A percentile compares a stretch with the other conserved stretches of the same genome.
Conservation (phyloP, 1,140 invertebrate genomes). For the Berghia stephanieae region DNA sequence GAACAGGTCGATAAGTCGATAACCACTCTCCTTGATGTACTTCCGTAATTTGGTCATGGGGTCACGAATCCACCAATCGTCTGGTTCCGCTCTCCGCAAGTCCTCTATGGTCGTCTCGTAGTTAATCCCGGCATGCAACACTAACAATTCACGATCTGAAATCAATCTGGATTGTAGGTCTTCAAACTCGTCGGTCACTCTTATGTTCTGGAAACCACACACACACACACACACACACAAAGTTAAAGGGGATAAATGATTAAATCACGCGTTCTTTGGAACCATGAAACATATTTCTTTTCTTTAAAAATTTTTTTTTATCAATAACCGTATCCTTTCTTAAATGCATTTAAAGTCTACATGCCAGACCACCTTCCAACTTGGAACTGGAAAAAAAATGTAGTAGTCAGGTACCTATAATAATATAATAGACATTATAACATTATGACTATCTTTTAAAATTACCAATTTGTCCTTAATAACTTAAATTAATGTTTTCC, state of each 20-base stretch:
- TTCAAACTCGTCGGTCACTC: conserved; percentile 54
- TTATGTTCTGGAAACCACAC: conserved; percentile 47
- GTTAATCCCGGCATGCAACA: conserved; percentile 44
- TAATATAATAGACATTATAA: too few species aligned
- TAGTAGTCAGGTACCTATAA: too few species aligned
- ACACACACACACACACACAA: too few species aligned
- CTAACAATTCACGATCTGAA: conserved; percentile 70
- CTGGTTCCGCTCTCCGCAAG: conserved; percentile 8
- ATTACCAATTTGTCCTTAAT: too few species aligned
- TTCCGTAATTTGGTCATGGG: conserved; percentile 57
- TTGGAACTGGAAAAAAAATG: not conserved
- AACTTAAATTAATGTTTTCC: too few species aligned
- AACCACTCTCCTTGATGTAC: conserved; percentile 48
- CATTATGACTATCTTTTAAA: too few species aligned
- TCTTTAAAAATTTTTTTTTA: not conserved
- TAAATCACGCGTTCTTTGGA: not conserved
- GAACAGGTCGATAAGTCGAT: conserved; percentile 61
- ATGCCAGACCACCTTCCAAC: not conserved
- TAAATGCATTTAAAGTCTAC: not conserved
- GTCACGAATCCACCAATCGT: conserved; percentile 43
- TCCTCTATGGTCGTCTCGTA: conserved; percentile 20
- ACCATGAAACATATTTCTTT: not conserved
- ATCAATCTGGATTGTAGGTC: conserved; percentile 70
- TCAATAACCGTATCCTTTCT: not conserved
- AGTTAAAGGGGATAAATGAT: not conserved